Percentiles rank a stretch among this genome's conserved stretches.
These are phyloP conservation scores for Synchiropus splendidus DNA, from an alignment of 2,113 vertebrate genomes.

Conservation along the genomic window DNA sequence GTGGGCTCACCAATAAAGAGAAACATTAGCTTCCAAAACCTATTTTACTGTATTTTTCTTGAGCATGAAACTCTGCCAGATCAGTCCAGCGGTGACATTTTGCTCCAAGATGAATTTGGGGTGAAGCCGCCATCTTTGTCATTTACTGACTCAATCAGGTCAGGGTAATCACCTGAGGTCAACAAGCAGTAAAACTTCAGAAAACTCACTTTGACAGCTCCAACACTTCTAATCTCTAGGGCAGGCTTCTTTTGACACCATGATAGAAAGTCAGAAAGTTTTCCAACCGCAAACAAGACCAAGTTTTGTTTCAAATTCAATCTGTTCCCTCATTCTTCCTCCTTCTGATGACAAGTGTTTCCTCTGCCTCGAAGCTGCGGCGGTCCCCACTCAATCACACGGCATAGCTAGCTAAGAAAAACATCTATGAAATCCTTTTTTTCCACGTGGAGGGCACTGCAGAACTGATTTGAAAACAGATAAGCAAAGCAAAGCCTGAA, in stretches of 20 bases:
- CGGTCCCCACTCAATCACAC: conserved; percentile 8
- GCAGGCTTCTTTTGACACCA: background rate
- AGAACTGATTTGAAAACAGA: no score
- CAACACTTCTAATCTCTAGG: background rate
- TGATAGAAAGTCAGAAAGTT: background rate
- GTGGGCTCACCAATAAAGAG: no score
- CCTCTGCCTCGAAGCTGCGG: conserved; percentile 2
- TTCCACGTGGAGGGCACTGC: background rate
- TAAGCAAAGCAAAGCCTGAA: no score
- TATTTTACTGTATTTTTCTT: no score
- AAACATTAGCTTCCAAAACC: no score
- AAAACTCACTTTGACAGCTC: background rate
- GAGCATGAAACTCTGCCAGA: background rate
- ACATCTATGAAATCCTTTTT: conserved; percentile 2
- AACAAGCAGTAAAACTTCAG: conserved; percentile 5
- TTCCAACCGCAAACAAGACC: background rate
- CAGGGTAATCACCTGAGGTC: conserved; percentile 1
- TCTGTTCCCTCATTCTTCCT: background rate
- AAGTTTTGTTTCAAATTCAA: background rate
- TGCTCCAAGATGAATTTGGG: background rate
- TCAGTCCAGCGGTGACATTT: conserved; percentile 3
- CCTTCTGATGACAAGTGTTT: conserved; percentile 5
- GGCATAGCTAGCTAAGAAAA: background rate
- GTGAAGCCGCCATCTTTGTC: conserved; percentile 1
- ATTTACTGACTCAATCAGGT: conserved; percentile 11